A percentile compares a stretch with the other conserved stretches of the same genome.
phyloP scores from a whole-genome alignment of 2,888 invertebrate species.

The Arctia plantaginis region DNA sequence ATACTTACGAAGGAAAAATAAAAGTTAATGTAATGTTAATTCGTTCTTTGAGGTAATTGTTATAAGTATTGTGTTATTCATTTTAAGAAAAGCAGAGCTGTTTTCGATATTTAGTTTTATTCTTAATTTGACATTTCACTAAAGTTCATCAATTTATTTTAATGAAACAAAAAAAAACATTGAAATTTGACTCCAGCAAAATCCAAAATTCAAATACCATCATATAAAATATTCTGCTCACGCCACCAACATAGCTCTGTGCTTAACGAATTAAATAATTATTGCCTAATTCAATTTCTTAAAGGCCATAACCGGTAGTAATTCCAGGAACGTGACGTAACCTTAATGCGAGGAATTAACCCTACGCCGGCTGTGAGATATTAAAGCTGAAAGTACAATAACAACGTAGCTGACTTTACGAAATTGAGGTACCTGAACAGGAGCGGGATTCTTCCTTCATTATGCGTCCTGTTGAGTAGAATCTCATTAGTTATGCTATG shows the following conservation, averaged over 20 bases:
- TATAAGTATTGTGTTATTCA: too few relatives aligned
- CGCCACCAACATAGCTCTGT: background rate
- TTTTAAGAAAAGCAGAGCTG: too few relatives aligned
- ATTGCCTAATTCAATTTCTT: slow-evolving; percentile 14
- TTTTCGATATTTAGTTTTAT: too few relatives aligned
- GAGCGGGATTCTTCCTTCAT: background rate
- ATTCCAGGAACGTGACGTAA: slow-evolving; percentile 24
- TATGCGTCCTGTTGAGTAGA: background rate
- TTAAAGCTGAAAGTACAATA: slow-evolving; percentile 16
- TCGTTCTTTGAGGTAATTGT: too few relatives aligned
- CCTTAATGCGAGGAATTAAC: slow-evolving; percentile 23
- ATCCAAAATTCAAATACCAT: background rate
- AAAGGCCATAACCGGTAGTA: slow-evolving; percentile 9
- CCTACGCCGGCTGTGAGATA: background rate
- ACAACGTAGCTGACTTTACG: slow-evolving; percentile 5
- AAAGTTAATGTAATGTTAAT: too few relatives aligned
- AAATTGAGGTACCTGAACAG: slow-evolving; percentile 12
- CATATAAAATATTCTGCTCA: background rate
- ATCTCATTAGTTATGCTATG: background rate
- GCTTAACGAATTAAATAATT: slow-evolving; percentile 14
- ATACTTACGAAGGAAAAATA: too few relatives aligned
- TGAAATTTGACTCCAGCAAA: background rate
- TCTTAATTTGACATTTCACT: too few relatives aligned
- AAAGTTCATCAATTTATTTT: too few relatives aligned
- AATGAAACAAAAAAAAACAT: background rate